These are phyloP conservation scores for Ahaetulla prasina DNA, from an alignment of 2,113 vertebrate species.

Conservation along the genomic window DNA sequence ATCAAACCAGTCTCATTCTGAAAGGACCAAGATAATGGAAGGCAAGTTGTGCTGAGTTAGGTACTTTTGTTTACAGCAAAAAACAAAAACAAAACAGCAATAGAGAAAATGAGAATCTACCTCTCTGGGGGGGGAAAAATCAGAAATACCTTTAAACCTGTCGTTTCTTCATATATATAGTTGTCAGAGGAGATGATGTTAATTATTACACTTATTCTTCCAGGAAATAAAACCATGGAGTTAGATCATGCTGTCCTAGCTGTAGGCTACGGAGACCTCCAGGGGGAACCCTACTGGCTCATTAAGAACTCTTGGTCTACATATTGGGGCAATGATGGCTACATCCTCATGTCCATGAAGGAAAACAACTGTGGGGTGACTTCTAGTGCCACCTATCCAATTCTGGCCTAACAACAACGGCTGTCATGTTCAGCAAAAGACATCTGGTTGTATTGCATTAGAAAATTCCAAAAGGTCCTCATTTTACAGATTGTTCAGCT, in stretches of 20 bases:
- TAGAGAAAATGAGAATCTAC: not conserved
- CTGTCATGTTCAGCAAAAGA: fast-evolving
- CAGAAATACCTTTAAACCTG: not conserved
- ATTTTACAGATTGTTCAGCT: not conserved
- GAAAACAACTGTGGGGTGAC: slow-evolving; percentile 77
- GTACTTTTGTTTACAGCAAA: not conserved
- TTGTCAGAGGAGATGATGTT: not conserved
- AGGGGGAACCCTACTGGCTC: slow-evolving; percentile 68
- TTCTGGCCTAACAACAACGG: slow-evolving; percentile 60
- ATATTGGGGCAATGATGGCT: slow-evolving; percentile 77
- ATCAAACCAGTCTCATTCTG: not conserved
- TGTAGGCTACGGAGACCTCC: slow-evolving; percentile 70
- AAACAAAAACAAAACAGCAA: not conserved
- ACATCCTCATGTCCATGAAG: slow-evolving; percentile 78
- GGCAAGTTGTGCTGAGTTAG: not conserved
- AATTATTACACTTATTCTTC: not conserved
- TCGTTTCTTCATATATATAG: not conserved
- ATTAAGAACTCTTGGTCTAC: slow-evolving; percentile 82
- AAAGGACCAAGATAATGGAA: not conserved
- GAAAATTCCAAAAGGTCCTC: not conserved
- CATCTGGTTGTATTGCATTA: not conserved
- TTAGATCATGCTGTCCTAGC: slow-evolving; percentile 76
- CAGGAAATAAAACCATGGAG: slow-evolving; percentile 66
- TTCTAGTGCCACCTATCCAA: slow-evolving; percentile 74
- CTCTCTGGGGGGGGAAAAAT: not conserved